Percentiles rank a stretch among this genome's conserved stretches.
Evolutionary conservation across 2,797 vertebrate species (phyloP).

Genomic region (Tarsius wallacei): DNA sequence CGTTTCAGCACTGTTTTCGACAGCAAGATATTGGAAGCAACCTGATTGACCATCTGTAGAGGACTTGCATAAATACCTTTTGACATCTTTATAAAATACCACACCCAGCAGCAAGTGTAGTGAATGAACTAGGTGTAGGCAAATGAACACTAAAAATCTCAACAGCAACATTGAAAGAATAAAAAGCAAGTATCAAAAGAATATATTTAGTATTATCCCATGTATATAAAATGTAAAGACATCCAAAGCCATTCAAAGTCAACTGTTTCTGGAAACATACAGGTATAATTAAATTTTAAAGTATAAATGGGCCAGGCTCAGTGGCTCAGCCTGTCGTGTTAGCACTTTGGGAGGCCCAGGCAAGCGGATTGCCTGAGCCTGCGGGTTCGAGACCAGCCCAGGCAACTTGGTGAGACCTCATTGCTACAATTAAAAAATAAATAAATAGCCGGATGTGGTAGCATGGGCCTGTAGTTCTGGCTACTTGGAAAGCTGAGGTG

Average conservation of each 20-base stretch:
- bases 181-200: not conserved
- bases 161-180: not conserved
- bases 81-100: not conserved
- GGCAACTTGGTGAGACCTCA: too few species aligned
- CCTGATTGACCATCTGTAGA: not conserved
- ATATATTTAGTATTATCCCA: not conserved
- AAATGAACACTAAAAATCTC: constrained; percentile 32
- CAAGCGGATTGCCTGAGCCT: too few species aligned
- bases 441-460: too few species aligned
- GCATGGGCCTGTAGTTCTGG: too few species aligned
- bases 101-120: not conserved
- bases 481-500: too few species aligned
- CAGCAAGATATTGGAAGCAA: not conserved
- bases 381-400: too few species aligned
- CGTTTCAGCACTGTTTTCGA: not conserved
- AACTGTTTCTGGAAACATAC: not conserved
- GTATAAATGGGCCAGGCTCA: not conserved
- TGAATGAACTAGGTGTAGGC: not conserved
- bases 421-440: too few species aligned
- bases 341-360: too few species aligned
- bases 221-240: not conserved
- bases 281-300: not conserved
- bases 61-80: not conserved
- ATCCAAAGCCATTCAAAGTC: not conserved
- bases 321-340: too few species aligned